Base-by-base conservation (phyloP, 1,140 invertebrate genomes). In the Dinoponera quadriceps region DNA sequence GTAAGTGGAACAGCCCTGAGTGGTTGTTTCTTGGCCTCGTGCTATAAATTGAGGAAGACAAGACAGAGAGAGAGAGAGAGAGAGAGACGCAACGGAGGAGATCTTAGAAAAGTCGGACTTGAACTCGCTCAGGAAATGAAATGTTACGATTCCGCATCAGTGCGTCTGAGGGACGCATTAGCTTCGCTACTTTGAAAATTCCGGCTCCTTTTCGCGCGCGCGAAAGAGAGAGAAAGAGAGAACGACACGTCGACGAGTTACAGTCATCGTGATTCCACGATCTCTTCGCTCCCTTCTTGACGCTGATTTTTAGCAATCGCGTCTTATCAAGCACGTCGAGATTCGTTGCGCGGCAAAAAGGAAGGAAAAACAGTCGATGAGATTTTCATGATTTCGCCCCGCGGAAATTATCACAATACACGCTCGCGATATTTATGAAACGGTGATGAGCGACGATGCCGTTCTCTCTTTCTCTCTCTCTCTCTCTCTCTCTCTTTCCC, bases 21-120 rank as follows among this genome's bases (percentile, higher is more conserved):
- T 71, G 75, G 33, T 71, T 80, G 75, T 80, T 80, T 80, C 75
- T 80, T 57, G 51, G 54, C 51, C 75, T 20, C 22, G 29, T 13
- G 65, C 44, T 71, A 59, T 59, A 59, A 71, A 80, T 80, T 71
- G 75, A 48, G 69, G n/a, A 57, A 49, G 65, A 78, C 74, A 20
- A 77, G 29, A n/a, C n/a, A n/a, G n/a, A n/a, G 48, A 68, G 7
- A 11, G 38, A 51, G 13, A 66, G 16, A n/a, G n/a, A n/a, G n/a
- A n/a, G n/a, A n/a, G n/a, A n/a, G n/a, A 44, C 38, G 38, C 3
- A 11, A 11, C 38, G 38, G 38, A 33, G 38, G 38, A 66, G 51
- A 71, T 71, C 22, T 71, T 44, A 9, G 54, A 69, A 1, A 68
- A 57, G 49, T 78, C 75, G 27, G 22, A 68, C 38, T 54, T 20